phyloP scores from a whole-genome alignment of 2,797 vertebrate genomes.

The Carduelis carduelis region DNA sequence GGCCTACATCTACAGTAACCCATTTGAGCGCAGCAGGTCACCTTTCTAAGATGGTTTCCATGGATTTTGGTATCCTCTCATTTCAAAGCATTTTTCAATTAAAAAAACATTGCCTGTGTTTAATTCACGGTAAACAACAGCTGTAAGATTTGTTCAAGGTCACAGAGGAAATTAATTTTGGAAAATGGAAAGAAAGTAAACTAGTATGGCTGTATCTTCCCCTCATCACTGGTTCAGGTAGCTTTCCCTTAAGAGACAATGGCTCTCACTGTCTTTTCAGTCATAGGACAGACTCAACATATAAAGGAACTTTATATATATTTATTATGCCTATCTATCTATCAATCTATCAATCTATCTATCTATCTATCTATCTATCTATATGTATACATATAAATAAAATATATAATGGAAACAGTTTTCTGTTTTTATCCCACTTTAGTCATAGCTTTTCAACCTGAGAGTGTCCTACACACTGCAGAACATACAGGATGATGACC shows the following conservation, averaged over 20 bases:
- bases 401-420: background rate
- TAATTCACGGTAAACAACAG: background rate
- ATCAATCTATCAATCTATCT: no score
- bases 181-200: background rate
- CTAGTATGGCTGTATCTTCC: background rate
- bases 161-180: background rate
- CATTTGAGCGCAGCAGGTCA: background rate
- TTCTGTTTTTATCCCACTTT: background rate
- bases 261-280: background rate
- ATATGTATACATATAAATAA: background rate
- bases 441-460: background rate
- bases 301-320: background rate
- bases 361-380: no score
- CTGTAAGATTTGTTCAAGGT: background rate
- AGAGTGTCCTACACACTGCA: background rate
- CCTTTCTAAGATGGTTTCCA: background rate
- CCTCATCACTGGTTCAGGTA: background rate
- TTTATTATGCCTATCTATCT: no score
- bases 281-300: background rate
- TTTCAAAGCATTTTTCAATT: background rate
- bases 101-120: background rate
- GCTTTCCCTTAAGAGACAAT: background rate
- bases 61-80: background rate
- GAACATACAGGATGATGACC: background rate
- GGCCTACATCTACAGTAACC: background rate